Evolutionary conservation across 2,888 invertebrate species (phyloP).

Genomic region (Aleiodes testaceus): DNA sequence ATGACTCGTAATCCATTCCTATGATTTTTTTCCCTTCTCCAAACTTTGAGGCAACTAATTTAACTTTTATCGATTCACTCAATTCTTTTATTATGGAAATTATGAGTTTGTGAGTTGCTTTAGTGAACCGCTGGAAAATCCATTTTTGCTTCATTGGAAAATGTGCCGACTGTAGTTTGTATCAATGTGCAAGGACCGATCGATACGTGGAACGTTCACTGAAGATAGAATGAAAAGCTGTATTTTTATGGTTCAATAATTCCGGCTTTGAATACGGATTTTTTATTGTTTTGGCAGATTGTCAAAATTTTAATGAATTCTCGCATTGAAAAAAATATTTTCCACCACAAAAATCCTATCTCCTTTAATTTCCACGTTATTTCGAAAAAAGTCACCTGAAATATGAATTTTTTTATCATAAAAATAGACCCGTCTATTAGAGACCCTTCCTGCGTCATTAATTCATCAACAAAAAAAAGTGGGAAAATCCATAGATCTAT

Average conservation of each 20-base stretch:
- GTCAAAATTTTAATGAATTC: neutral
- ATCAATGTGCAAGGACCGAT: conserved; percentile 14
- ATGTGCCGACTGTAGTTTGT: conserved; percentile 15
- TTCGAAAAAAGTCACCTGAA: too few relatives aligned
- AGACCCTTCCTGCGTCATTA: too few relatives aligned
- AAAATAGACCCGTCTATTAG: too few relatives aligned
- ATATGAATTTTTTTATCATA: too few relatives aligned
- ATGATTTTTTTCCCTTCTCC: neutral
- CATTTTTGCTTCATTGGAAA: conserved; percentile 17
- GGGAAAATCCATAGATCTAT: too few relatives aligned
- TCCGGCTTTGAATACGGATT: neutral
- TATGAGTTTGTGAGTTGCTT: neutral
- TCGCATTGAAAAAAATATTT: too few relatives aligned
- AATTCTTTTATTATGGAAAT: neutral
- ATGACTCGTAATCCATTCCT: conserved; percentile 31
- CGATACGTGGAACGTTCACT: conserved; percentile 4
- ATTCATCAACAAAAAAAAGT: too few relatives aligned
- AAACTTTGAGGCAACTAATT: too few relatives aligned
- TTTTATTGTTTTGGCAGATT: neutral
- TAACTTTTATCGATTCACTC: neutral
- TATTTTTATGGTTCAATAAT: neutral
- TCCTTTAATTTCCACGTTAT: too few relatives aligned
- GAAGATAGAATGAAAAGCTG: conserved; percentile 4
- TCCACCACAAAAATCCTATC: too few relatives aligned
- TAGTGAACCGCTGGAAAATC: neutral